Evolutionary conservation across 2,113 vertebrate species (phyloP).

Genomic region (Neogale vison): DNA sequence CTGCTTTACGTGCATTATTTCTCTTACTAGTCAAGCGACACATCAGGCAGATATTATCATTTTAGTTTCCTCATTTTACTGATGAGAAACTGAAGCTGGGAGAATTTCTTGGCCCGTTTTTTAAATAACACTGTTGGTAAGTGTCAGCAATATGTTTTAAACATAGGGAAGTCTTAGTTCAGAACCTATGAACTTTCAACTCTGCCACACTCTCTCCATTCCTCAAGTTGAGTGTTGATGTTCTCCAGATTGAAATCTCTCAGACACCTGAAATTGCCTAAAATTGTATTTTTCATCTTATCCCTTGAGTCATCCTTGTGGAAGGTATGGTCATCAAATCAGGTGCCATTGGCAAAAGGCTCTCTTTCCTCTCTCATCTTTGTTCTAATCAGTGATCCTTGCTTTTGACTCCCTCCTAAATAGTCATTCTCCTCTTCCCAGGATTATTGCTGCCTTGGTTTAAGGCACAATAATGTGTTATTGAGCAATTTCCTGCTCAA

Average conservation of each 20-base stretch:
- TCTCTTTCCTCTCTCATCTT: background rate
- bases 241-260: background rate
- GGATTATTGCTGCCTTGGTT: background rate
- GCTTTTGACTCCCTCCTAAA: background rate
- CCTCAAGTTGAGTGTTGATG: background rate
- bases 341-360: background rate
- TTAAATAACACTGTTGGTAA: background rate
- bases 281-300: background rate
- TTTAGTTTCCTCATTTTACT: background rate
- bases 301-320: background rate
- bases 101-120: background rate
- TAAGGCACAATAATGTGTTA: background rate
- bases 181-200: background rate
- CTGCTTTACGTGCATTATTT: background rate
- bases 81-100: background rate
- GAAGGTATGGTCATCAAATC: background rate
- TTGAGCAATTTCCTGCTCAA: background rate
- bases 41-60: background rate
- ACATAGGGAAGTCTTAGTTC: background rate
- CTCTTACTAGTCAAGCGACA: background rate
- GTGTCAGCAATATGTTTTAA: background rate
- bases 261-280: background rate
- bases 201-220: background rate
- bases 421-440: background rate
- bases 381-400: background rate